phyloP scores from a whole-genome alignment of 2,797 vertebrate genomes.

The Carcharodon carcharias region DNA sequence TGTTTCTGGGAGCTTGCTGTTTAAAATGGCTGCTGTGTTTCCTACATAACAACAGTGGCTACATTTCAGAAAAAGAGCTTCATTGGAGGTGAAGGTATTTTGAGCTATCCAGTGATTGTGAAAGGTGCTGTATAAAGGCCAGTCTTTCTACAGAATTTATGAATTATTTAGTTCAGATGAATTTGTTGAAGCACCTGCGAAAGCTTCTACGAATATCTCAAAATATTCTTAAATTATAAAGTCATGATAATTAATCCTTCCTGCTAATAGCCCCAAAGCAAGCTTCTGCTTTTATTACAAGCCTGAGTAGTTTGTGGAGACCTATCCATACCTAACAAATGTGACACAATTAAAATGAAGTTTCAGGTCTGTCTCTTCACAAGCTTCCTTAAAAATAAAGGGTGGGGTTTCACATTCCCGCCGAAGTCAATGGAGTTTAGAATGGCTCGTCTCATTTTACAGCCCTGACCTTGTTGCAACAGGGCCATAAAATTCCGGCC shows the following conservation, averaged over 20 bases:
- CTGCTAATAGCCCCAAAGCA: neutral
- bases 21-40: neutral
- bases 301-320: neutral
- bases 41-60: neutral
- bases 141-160: neutral
- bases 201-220: neutral
- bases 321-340: neutral
- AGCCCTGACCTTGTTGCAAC: too few species aligned
- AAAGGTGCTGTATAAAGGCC: neutral
- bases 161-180: neutral
- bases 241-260: neutral
- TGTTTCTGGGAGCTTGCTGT: neutral
- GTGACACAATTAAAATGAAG: constrained; percentile 22
- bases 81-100: neutral
- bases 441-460: too few species aligned
- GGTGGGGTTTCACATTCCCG: too few species aligned
- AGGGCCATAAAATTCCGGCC: neutral
- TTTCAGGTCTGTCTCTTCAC: neutral
- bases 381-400: neutral
- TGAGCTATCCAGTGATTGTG: neutral
- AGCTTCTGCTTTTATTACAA: constrained; percentile 35
- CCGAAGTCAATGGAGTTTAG: too few species aligned
- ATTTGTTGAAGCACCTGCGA: neutral
- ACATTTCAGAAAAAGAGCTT: neutral
- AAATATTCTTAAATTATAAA: constrained; percentile 7